Percentiles rank a stretch among this genome's conserved stretches.
Evolutionary conservation across 2,113 vertebrate genomes (phyloP).

Genomic region (Etheostoma spectabile): DNA sequence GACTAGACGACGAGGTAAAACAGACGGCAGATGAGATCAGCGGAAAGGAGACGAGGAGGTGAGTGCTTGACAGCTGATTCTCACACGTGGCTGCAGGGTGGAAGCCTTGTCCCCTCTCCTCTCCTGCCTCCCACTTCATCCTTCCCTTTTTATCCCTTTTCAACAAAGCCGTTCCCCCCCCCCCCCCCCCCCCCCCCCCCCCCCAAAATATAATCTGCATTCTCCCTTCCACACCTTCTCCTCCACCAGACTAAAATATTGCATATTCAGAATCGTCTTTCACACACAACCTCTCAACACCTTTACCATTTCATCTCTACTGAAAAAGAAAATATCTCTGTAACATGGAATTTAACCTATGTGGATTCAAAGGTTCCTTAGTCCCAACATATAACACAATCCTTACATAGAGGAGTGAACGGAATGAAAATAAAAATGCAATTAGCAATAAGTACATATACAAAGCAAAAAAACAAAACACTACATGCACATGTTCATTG

Average conservation of each 20-base stretch:
- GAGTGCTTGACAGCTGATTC: conserved; percentile 64
- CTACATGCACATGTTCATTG: no score
- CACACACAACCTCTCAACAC: conserved; percentile 27
- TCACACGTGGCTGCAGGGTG: conserved; percentile 54
- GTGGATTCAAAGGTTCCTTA: background rate
- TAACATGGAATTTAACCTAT: background rate
- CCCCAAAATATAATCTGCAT: conserved; percentile 8
- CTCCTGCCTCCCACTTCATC: conserved; percentile 47
- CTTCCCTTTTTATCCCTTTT: conserved; percentile 37
- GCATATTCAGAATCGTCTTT: conserved; percentile 49
- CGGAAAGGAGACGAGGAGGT: conserved; percentile 16
- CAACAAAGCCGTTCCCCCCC: conserved; percentile 47
- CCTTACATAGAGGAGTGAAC: no score
- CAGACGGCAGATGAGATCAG: conserved; percentile 48
- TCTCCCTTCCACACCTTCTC: conserved; percentile 38
- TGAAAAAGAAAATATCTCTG: background rate
- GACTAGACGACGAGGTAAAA: conserved; percentile 37
- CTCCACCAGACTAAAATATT: conserved; percentile 40
- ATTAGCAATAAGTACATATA: no score
- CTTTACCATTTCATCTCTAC: background rate
- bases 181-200: no score
- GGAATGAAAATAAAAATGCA: no score
- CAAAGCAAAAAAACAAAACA: no score
- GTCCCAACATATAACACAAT: no score
- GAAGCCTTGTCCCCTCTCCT: conserved; percentile 52